Evolutionary conservation across 1,140 invertebrate genomes (phyloP), one percentile per base, ranked within the genome.

Genomic region (Paraescarpia echinospica): DNA sequence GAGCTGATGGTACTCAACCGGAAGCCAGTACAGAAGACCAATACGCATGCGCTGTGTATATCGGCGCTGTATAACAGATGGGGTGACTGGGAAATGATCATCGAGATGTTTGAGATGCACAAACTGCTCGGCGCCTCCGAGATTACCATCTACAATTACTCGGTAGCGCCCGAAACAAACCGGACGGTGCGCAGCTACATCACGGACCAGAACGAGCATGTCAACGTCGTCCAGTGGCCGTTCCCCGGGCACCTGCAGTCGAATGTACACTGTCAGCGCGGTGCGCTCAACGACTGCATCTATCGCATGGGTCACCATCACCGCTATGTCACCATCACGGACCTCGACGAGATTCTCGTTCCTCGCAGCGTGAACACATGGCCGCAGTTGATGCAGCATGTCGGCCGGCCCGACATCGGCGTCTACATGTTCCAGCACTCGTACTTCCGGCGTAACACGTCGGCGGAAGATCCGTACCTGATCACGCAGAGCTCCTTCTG

Each of bases 401-500:
- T 92, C 88, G 77, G 31, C 31, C 89, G 33, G 51, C 77, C 92
- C 31, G 35, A 90, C 33, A 35, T 34, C 88, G 92, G 92, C 33
- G 92, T 51, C 33, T 92, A 92, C 35, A 5, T 92, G 33, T 92
- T 92, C 92, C 92, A 92, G 89, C 92, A 92, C 89, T 34, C 92
- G 34, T 92, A 92, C 89, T 92, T 92, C 41, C 33, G 92, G 35
- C 88, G 92, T 31, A 92, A 92, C 92, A 92, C 92, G 31, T 35
- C 88, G 27, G 33, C 14, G 33, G 88, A 92, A 41, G 33, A 33
- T 18, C 92, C 92, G 33, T 92, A 90, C 89, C 92, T 92, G 33
- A 92, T 92, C n/a, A 92, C 92, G 33, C 92, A 92, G 92, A 88
- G 90, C 34, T 92, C 92, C 31, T 77, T 92, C 35, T 92, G 92